Evolutionary conservation across 2,113 vertebrate species (phyloP).

Genomic region (Gambusia affinis): DNA sequence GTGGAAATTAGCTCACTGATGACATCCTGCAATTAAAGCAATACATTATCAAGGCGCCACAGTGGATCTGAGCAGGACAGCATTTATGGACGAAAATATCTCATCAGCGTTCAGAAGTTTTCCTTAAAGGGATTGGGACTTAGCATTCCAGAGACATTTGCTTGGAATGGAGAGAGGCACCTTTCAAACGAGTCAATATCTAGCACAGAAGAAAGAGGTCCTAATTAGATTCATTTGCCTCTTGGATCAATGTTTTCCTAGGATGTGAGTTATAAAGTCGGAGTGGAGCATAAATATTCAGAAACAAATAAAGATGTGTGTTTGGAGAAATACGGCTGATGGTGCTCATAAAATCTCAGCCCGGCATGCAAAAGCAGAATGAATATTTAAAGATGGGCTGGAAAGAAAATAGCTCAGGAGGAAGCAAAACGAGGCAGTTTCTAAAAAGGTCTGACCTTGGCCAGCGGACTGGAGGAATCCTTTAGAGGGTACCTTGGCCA

Average conservation of each 20-base stretch:
- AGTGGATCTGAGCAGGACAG: conserved; percentile 57
- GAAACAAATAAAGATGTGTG: conserved; percentile 82
- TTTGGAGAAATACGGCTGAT: conserved; percentile 79
- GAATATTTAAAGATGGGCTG: conserved; percentile 83
- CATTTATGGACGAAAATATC: conserved; percentile 75
- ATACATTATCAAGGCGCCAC: conserved; percentile 69
- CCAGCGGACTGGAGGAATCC: conserved; percentile 75
- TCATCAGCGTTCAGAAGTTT: conserved; percentile 75
- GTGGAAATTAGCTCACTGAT: conserved; percentile 60
- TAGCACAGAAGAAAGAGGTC: conserved; percentile 77
- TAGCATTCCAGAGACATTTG: conserved; percentile 76
- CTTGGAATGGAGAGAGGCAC: conserved; percentile 80
- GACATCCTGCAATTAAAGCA: conserved; percentile 72
- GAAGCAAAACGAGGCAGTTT: conserved; percentile 65
- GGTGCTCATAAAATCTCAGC: conserved; percentile 78
- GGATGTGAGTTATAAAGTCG: conserved; percentile 80
- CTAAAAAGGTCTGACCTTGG: conserved; percentile 82
- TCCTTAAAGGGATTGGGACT: conserved; percentile 71
- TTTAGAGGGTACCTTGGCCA: conserved; percentile 83
- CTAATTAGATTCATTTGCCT: conserved; percentile 84
- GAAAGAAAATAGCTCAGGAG: conserved; percentile 77
- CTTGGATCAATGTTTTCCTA: conserved; percentile 82
- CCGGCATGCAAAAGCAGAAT: conserved; percentile 72
- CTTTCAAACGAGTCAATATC: conserved; percentile 84
- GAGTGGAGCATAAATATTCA: conserved; percentile 82